Evolutionary conservation across 2,888 invertebrate genomes (phyloP).

Genomic region (Euspilapteryx auroguttella): DNA sequence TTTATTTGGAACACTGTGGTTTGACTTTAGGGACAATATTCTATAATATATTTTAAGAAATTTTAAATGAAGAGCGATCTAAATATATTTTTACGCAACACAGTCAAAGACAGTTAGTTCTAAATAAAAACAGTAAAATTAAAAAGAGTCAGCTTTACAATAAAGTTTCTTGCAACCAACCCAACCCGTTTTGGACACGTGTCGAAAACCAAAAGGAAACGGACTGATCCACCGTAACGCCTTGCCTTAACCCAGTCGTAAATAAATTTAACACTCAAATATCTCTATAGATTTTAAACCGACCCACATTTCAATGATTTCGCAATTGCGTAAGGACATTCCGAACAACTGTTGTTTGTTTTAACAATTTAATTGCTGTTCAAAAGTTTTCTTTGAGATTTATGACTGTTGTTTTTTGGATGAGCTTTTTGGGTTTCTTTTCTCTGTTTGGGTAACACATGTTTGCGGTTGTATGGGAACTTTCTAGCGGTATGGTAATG

Average conservation of each 20-base stretch:
- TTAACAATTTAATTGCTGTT: slow-evolving; percentile 57
- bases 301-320: slow-evolving; percentile 50
- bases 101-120: no score
- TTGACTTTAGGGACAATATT: no score
- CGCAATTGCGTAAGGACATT: slow-evolving; percentile 52
- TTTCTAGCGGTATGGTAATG: no score
- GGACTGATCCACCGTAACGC: no score
- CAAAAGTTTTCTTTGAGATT: slow-evolving; percentile 48
- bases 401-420: slow-evolving; percentile 40
- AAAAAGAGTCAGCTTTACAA: no score
- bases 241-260: slow-evolving; percentile 31
- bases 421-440: slow-evolving; percentile 20
- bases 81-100: no score
- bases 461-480: no score
- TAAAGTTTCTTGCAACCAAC: background rate
- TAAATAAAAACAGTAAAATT: no score
- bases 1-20: no score
- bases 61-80: no score
- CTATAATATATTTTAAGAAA: no score
- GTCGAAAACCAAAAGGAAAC: slow-evolving; percentile 57
- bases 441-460: no score
- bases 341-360: slow-evolving; percentile 57
- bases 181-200: slow-evolving; percentile 55
- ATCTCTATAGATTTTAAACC: slow-evolving; percentile 55
- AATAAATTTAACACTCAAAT: slow-evolving; percentile 44